Evolutionary conservation across 1,140 invertebrate species (phyloP), one percentile per base, ranked within the genome.

Genomic region (Pseudomyrmex sp.): DNA sequence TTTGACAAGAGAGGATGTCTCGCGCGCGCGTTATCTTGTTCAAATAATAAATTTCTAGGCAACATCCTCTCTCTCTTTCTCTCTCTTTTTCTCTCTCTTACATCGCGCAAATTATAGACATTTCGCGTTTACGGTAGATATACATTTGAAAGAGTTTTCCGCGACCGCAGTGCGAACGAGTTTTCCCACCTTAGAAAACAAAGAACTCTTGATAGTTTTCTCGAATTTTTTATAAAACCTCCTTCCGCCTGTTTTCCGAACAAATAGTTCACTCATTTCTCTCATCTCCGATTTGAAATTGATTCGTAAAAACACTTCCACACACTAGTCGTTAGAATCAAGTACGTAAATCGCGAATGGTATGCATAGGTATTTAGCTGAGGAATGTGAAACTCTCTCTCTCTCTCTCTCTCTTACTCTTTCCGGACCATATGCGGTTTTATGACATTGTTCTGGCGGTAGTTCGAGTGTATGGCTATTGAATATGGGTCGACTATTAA

Each of bases 1-100:
- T 80, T 70, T 80, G 76, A 80, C 76, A 72, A 23, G 76, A 35
- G 35, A 35, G 35, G 35, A 35, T 35, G 35, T 35, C 5, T 4
- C 65, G 52, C 44, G 18, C 46, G 65, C 48, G 35, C 76, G 52
- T 54, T 79, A 72, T 80, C 66, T 80, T 80, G 66, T 59, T 80
- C 44, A 56, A 48, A 80, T 80, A 80, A 80, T 80, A 72, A 72
- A 80, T 80, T 72, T 80, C 56, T 72, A 80, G 69, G 48, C 44
- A 72, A 80, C 76, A 70, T 20, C 5, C 5, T 35, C 26, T 35
- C 4, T 35, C 26, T 35, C 35, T 35, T n/a, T n/a, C n/a, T n/a
- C 35, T 35, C 5, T 35, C 35, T 35, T 1, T 35, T 1, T 35
- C 35, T 35, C 35, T 35, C 35, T 0, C 5, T 35, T 35, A 5